A percentile compares a stretch with the other conserved stretches of the same genome.
phyloP scores from a whole-genome alignment of 1,140 invertebrate genomes.

The Octopus bimaculoides region DNA sequence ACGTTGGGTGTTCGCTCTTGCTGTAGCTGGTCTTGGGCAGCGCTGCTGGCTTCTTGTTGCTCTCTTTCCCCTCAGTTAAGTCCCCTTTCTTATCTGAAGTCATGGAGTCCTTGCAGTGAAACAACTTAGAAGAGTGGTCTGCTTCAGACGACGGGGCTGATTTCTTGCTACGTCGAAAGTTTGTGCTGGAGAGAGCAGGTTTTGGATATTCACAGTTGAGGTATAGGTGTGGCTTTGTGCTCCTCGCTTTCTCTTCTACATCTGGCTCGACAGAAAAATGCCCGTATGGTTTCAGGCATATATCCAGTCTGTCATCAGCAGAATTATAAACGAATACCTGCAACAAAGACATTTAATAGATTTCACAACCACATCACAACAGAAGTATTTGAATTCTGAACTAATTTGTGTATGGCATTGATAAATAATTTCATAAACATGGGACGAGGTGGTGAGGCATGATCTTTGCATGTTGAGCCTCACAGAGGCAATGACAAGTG shows the following conservation, averaged over 20 bases:
- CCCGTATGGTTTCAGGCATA: background rate
- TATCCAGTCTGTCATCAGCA: background rate
- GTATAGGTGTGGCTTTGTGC: background rate
- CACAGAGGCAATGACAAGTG: too few species aligned
- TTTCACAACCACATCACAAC: background rate
- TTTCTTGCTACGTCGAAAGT: background rate
- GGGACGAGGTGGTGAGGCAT: too few species aligned
- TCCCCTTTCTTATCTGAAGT: background rate
- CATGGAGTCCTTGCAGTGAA: background rate
- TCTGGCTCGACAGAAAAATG: background rate
- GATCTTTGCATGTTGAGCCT: too few species aligned
- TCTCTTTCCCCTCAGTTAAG: background rate
- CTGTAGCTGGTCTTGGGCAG: too few species aligned
- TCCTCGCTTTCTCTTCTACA: background rate
- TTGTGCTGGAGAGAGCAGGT: background rate
- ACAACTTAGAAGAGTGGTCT: background rate
- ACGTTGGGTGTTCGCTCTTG: background rate
- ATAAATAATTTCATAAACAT: too few species aligned
- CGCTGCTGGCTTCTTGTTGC: too few species aligned
- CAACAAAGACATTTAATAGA: background rate
- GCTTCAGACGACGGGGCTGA: background rate
- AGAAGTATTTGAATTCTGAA: too few species aligned
- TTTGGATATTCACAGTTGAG: background rate
- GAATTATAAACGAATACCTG: background rate
- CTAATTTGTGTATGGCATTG: too few species aligned